Percentiles rank a stretch among this genome's conserved stretches.
These are phyloP conservation scores for Pseudocheirus occidentalis DNA, from an alignment of 2,797 vertebrate genomes.

Conservation along the genomic window DNA sequence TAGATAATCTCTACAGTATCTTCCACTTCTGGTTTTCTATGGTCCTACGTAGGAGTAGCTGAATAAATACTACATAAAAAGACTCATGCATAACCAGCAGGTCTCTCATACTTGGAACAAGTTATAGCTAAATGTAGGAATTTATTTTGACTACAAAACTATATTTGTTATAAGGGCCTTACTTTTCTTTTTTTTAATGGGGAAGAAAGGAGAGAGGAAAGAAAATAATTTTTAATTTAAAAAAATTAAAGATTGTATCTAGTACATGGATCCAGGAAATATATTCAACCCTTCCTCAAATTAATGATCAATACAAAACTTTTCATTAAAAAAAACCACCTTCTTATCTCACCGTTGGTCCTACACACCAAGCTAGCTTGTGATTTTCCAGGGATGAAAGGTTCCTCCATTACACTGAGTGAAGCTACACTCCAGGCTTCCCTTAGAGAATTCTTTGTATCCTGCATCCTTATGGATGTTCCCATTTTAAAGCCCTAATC, in stretches of 20 bases:
- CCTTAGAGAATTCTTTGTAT: background rate
- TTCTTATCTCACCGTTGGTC: background rate
- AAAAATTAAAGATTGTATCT: background rate
- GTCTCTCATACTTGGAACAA: background rate
- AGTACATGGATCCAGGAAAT: background rate
- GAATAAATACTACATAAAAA: background rate
- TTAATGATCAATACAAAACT: background rate
- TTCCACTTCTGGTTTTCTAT: background rate
- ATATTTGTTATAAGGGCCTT: background rate
- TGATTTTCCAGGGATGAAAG: background rate
- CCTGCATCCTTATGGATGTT: background rate
- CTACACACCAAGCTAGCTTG: background rate
- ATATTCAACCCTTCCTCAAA: background rate
- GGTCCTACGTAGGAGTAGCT: background rate
- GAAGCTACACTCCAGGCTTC: background rate
- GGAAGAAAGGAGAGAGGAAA: background rate
- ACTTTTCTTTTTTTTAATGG: background rate
- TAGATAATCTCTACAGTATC: background rate
- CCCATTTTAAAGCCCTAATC: background rate
- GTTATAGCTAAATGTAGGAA: background rate
- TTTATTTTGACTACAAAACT: background rate
- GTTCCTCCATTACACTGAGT: background rate
- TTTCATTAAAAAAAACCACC: background rate
- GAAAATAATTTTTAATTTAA: background rate
- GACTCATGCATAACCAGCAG: background rate